Percentiles rank a stretch among this genome's conserved stretches.
These are phyloP conservation scores for Porites divaricata DNA, from an alignment of 92 coral and sea anemone genomes.

Conservation along the genomic window DNA sequence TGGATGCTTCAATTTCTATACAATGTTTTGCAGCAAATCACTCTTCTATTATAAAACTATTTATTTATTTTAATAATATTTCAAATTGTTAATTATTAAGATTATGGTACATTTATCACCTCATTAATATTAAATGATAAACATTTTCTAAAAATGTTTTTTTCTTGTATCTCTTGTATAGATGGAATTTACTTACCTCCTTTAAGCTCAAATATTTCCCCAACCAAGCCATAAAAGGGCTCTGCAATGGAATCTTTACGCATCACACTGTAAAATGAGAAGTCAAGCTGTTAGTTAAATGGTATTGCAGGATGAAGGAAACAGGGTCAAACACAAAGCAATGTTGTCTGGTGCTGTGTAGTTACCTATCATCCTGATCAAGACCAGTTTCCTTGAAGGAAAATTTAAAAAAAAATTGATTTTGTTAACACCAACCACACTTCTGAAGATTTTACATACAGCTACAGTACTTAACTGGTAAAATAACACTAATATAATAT, in stretches of 20 bases:
- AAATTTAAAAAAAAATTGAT: neutral
- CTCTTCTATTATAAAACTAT: too few relatives aligned
- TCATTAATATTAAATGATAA: too few relatives aligned
- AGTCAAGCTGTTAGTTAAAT: neutral
- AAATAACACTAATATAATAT: too few relatives aligned
- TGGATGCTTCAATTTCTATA: too few relatives aligned
- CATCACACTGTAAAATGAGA: conserved; percentile 46
- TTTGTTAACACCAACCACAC: neutral
- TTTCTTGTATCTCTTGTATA: too few relatives aligned
- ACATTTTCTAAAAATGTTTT: too few relatives aligned
- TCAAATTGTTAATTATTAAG: too few relatives aligned
- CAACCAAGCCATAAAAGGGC: conserved; percentile 91
- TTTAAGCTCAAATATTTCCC: conserved; percentile 96
- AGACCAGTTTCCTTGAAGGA: conserved; percentile 52
- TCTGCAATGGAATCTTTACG: conserved; percentile 98
- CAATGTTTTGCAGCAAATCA: too few relatives aligned
- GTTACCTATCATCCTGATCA: conserved; percentile 78
- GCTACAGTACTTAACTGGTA: neutral
- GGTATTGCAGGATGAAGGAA: neutral
- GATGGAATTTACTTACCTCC: conserved; percentile 67
- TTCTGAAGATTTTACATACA: too few relatives aligned
- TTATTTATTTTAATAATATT: too few relatives aligned
- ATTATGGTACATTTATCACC: too few relatives aligned
- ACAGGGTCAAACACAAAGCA: neutral
- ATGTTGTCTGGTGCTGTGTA: neutral